These are phyloP conservation scores for Hetaerina americana DNA, from an alignment of 1,140 invertebrate species.

Conservation along the genomic window DNA sequence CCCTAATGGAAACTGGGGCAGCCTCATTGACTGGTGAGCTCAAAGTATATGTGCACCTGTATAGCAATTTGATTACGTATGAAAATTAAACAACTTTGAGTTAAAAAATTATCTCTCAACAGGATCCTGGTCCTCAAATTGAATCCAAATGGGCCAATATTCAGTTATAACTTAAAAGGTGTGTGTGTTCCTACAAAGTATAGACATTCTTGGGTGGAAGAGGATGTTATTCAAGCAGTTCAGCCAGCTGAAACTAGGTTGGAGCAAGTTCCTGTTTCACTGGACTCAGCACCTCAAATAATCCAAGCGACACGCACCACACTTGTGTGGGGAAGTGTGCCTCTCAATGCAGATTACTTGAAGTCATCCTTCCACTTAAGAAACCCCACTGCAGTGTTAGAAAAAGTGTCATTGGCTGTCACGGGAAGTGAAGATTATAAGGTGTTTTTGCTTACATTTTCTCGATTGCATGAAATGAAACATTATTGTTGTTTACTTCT, in stretches of 20 bases:
- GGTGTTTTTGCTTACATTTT: no score
- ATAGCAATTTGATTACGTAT: no score
- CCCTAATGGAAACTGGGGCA: no score
- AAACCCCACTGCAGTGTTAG: no score
- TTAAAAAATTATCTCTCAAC: neutral
- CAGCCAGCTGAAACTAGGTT: no score
- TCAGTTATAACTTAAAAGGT: neutral
- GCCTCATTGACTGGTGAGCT: no score
- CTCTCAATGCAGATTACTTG: neutral
- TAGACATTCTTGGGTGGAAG: neutral
- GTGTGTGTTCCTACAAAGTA: neutral
- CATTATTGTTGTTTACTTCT: neutral
- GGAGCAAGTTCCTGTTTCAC: no score
- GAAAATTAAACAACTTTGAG: no score
- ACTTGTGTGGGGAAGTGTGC: neutral
- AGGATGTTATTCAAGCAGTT: no score
- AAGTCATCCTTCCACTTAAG: no score
- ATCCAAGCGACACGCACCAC: neutral
- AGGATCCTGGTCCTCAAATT: neutral
- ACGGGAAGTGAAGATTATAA: neutral
- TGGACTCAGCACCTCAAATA: neutral
- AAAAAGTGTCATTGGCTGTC: no score
- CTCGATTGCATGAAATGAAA: neutral
- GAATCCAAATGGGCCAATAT: neutral
- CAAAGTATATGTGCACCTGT: no score